Evolutionary conservation across 2,888 invertebrate genomes (phyloP).

Genomic region (Lycaena phlaeas): DNA sequence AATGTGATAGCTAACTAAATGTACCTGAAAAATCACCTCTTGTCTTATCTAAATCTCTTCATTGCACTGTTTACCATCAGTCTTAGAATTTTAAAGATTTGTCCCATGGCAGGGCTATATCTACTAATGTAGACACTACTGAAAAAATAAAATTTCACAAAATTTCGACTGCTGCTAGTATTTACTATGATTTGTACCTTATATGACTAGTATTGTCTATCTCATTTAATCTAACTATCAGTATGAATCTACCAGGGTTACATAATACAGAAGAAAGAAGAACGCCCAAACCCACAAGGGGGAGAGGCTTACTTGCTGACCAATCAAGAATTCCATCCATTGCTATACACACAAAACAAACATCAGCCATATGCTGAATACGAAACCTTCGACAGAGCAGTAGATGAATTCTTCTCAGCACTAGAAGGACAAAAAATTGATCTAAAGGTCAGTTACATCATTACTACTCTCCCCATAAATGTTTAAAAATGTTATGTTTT

Average conservation of each 20-base stretch:
- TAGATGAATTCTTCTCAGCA: constrained; percentile 97
- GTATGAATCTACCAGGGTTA: constrained; percentile 80
- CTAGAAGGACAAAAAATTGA: constrained; percentile 96
- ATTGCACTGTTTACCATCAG: too few species aligned
- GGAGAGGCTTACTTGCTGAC: constrained; percentile 75
- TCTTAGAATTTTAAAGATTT: too few species aligned
- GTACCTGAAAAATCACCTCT: too few species aligned
- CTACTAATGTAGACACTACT: too few species aligned
- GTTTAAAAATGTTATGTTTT: too few species aligned
- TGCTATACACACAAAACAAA: constrained; percentile 82
- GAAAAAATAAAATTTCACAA: too few species aligned
- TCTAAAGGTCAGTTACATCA: constrained; percentile 72
- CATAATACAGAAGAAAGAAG: constrained; percentile 89
- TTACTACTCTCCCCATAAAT: neutral
- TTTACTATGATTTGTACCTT: neutral
- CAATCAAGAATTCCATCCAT: constrained; percentile 96
- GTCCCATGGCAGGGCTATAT: too few species aligned
- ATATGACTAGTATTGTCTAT: neutral
- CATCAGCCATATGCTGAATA: constrained; percentile 75
- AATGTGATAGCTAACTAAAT: too few species aligned
- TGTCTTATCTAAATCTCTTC: too few species aligned
- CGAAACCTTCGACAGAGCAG: constrained; percentile 86
- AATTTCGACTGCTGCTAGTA: neutral
- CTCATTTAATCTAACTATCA: neutral
- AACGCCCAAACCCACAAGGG: constrained; percentile 70